Evolutionary conservation across 2,888 invertebrate species (phyloP).

Genomic region (Mamestra brassicae): DNA sequence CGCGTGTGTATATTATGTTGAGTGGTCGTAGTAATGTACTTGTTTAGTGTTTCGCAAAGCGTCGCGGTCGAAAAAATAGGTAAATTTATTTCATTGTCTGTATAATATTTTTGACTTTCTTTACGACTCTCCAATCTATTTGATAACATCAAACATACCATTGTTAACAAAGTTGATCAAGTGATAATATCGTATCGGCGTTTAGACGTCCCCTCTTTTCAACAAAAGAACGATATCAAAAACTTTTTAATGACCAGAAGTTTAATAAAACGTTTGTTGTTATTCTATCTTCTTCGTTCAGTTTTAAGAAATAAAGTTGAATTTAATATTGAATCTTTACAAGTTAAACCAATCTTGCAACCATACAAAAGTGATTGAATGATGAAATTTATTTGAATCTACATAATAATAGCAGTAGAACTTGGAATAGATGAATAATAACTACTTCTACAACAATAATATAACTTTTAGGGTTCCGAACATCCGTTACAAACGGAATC

Average conservation of each 20-base stretch:
- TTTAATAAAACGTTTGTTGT: slow-evolving; percentile 10
- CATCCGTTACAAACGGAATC: too few species aligned
- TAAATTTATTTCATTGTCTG: too few species aligned
- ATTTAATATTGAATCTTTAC: slow-evolving; percentile 2
- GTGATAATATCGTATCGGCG: background rate
- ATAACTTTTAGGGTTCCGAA: too few species aligned
- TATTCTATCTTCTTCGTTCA: background rate
- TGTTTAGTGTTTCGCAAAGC: too few species aligned
- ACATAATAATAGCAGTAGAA: background rate
- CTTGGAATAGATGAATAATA: too few species aligned
- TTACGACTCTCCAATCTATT: background rate
- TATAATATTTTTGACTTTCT: too few species aligned
- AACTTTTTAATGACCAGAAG: slow-evolving; percentile 37
- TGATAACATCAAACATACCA: background rate
- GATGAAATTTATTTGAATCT: background rate
- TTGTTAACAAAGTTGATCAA: background rate
- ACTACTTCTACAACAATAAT: too few species aligned
- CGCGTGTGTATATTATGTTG: too few species aligned
- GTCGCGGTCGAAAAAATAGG: too few species aligned
- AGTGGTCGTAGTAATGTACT: too few species aligned
- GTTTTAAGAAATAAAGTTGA: slow-evolving; percentile 4
- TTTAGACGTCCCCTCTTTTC: background rate
- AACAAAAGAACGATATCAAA: slow-evolving; percentile 3
- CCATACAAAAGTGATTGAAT: background rate
- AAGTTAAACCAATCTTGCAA: background rate